Conservation (phyloP, 1,140 invertebrate genomes). For the Hylaeus anthracinus region DNA sequence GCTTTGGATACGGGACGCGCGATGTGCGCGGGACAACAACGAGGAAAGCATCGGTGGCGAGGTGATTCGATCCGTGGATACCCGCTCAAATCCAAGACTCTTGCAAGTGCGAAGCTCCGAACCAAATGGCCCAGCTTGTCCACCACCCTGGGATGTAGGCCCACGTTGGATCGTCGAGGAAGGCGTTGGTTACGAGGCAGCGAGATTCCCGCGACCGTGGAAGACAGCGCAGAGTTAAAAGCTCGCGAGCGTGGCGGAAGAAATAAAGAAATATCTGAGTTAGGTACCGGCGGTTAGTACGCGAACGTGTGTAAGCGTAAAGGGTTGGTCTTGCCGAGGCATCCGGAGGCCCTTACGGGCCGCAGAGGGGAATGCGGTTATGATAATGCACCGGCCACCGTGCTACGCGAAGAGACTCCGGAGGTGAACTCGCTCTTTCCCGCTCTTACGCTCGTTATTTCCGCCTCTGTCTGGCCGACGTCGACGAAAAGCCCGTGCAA, state of each 20-base stretch:
- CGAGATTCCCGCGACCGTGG: not conserved
- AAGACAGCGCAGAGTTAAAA: not conserved
- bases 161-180: too few relatives aligned
- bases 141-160: too few relatives aligned
- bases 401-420: slow-evolving; percentile 74
- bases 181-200: not conserved
- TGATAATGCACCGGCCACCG: slow-evolving; percentile 80
- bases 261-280: slow-evolving; percentile 60
- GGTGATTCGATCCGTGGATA: too few relatives aligned
- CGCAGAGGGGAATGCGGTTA: slow-evolving; percentile 77
- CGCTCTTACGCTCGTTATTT: not conserved
- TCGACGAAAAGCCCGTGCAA: slow-evolving; percentile 11
- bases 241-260: slow-evolving; percentile 26
- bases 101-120: too few relatives aligned
- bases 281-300: slow-evolving; percentile 9
- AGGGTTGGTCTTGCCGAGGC: slow-evolving; percentile 71
- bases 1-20: not conserved
- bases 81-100: too few relatives aligned
- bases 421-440: slow-evolving; percentile 45
- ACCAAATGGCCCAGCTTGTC: too few relatives aligned
- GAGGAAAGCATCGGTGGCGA: not conserved
- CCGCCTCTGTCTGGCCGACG: not conserved
- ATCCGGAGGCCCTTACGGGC: slow-evolving; percentile 68
- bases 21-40: not conserved
- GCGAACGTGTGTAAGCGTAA: slow-evolving; percentile 63